Percentiles rank a stretch among this genome's conserved stretches.
Conservation (phyloP, 2,797 vertebrate species). For the Acanthurus tractus region DNA sequence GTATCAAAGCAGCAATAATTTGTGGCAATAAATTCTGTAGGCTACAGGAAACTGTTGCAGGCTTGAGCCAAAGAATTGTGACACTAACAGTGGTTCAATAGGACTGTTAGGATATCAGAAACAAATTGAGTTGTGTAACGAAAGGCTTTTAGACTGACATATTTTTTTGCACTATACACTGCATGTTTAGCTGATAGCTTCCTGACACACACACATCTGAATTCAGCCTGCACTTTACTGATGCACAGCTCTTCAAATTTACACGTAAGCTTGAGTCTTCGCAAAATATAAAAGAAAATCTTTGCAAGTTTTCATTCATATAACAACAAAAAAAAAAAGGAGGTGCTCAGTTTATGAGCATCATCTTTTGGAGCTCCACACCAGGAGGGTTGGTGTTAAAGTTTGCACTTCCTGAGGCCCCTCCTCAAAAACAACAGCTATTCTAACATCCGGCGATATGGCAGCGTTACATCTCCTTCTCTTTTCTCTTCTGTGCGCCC, state of each 20-base stretch:
- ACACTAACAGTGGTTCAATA: neutral
- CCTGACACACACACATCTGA: neutral
- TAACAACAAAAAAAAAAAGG: neutral
- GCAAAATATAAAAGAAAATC: neutral
- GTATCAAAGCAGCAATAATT: slow-evolving; percentile 20
- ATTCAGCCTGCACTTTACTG: slow-evolving; percentile 37
- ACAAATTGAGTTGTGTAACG: neutral
- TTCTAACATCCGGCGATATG: slow-evolving; percentile 45
- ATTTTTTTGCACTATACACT: slow-evolving; percentile 46
- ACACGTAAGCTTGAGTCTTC: slow-evolving; percentile 21
- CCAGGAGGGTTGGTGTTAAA: neutral
- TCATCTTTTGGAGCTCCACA: neutral
- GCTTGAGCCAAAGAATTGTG: slow-evolving; percentile 60
- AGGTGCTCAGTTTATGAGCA: slow-evolving; percentile 25
- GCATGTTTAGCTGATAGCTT: slow-evolving; percentile 46
- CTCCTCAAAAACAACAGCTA: neutral
- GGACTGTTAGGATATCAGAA: neutral
- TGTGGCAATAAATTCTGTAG: slow-evolving; percentile 44
- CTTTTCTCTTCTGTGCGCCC: slow-evolving; percentile 50
- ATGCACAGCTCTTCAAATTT: neutral
- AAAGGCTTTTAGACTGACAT: slow-evolving; percentile 9
- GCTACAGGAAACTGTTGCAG: slow-evolving; percentile 25
- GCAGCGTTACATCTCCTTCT: slow-evolving; percentile 52
- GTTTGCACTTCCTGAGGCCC: slow-evolving; percentile 19
- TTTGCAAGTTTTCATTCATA: neutral